These are phyloP conservation scores for Esox niger DNA, from an alignment of 2,113 vertebrate genomes.

Conservation along the genomic window DNA sequence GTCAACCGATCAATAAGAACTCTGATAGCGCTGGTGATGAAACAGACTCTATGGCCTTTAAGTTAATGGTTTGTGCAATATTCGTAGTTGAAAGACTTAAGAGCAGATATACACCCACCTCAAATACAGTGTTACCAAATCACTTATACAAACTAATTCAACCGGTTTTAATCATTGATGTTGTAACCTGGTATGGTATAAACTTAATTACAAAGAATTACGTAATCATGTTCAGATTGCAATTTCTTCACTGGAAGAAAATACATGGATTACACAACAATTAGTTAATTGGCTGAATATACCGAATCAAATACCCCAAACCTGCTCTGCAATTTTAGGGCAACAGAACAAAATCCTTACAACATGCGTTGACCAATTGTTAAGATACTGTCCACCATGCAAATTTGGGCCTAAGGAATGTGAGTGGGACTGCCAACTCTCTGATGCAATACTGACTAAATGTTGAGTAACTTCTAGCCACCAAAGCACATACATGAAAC, in stretches of 20 bases:
- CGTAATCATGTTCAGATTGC: too few relatives aligned
- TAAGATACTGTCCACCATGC: slow-evolving; percentile 45
- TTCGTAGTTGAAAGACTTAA: too few relatives aligned
- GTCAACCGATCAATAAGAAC: neutral
- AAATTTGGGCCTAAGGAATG: slow-evolving; percentile 30
- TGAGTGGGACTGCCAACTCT: slow-evolving; percentile 4
- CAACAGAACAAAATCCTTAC: slow-evolving; percentile 55
- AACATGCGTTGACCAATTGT: slow-evolving; percentile 51
- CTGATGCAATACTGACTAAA: slow-evolving; percentile 63
- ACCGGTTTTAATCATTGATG: neutral
- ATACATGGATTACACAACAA: too few relatives aligned
- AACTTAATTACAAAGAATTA: too few relatives aligned
- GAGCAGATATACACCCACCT: too few relatives aligned
- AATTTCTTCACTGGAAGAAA: neutral
- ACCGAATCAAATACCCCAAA: too few relatives aligned
- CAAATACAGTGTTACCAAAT: neutral
- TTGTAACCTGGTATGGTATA: neutral
- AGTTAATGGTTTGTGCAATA: neutral
- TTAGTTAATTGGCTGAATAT: too few relatives aligned
- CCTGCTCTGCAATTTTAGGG: neutral
- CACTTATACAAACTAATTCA: neutral
- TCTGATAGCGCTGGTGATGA: neutral
- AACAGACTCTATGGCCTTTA: too few relatives aligned
- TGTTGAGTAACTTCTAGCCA: slow-evolving; percentile 34
- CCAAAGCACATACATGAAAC: too few relatives aligned